phyloP scores from a whole-genome alignment of 2,888 invertebrate species.

The Polylopha cassiicola region DNA sequence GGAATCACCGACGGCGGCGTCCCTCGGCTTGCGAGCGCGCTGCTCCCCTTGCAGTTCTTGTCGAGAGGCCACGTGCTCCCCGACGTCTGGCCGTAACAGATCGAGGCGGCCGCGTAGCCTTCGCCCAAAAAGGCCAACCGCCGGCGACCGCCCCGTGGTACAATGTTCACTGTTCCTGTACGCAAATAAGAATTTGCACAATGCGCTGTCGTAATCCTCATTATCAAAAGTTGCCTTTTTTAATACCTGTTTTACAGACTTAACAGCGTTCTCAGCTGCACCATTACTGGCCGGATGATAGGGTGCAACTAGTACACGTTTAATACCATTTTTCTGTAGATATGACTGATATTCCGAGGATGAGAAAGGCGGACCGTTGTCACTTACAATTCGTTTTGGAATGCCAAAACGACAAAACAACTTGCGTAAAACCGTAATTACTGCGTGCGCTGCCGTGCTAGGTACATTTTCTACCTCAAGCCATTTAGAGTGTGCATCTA shows the following conservation, averaged over 20 bases:
- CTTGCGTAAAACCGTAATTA: constrained; percentile 11
- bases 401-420: constrained; percentile 22
- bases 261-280: constrained; percentile 12
- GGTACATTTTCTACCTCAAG: constrained; percentile 25
- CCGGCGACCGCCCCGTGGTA: constrained; percentile 13
- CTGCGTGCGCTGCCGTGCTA: constrained; percentile 12
- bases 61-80: constrained; percentile 8
- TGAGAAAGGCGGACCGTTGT: constrained; percentile 26
- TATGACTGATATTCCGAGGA: constrained; percentile 16
- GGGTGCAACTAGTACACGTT: constrained; percentile 7
- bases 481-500: constrained; percentile 30
- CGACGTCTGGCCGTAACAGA: constrained; percentile 16
- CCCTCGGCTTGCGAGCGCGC: constrained; percentile 1
- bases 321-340: constrained; percentile 17
- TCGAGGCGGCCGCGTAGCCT: constrained; percentile 19
- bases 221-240: constrained; percentile 13
- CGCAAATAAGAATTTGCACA: constrained; percentile 11
- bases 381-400: constrained; percentile 24
- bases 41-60: too few species aligned
- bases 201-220: background rate
- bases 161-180: constrained; percentile 17
- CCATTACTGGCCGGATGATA: constrained; percentile 15
- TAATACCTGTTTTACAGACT: constrained; percentile 6
- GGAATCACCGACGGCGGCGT: background rate
- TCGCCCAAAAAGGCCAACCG: constrained; percentile 12